A percentile compares a stretch with the other conserved stretches of the same genome.
Conservation (phyloP, 2,113 vertebrate genomes). For the Oryzias javanicus region DNA sequence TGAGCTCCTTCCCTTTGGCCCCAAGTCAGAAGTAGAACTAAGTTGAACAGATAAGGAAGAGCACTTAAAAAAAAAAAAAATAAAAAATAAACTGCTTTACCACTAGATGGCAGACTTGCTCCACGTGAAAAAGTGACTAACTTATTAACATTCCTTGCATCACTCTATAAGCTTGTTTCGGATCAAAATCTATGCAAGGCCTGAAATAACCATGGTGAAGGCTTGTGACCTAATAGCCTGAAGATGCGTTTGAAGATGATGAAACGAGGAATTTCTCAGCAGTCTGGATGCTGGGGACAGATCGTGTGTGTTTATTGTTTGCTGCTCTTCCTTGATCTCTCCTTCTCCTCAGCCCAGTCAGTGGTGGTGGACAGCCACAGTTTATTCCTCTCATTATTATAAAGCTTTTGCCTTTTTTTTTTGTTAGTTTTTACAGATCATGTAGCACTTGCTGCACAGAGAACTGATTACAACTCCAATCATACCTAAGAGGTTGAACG, state of each 20-base stretch:
- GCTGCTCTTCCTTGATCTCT: background rate
- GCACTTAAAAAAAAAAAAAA: constrained; percentile 6
- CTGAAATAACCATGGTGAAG: constrained; percentile 51
- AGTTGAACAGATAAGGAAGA: constrained; percentile 19
- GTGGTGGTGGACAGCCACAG: background rate
- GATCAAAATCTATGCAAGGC: constrained; percentile 67
- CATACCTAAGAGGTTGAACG: no score
- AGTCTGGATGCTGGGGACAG: constrained; percentile 15
- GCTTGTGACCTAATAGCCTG: constrained; percentile 38
- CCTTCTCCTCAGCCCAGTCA: background rate
- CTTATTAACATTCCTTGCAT: constrained; percentile 66
- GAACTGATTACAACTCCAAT: no score
- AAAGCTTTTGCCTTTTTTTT: no score
- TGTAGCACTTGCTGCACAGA: no score
- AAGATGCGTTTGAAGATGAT: constrained; percentile 53
- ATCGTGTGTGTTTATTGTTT: constrained; percentile 1
- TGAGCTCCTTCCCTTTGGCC: constrained; percentile 85
- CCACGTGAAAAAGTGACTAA: constrained; percentile 1
- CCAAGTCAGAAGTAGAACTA: constrained; percentile 93
- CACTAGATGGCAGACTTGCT: constrained; percentile 60
- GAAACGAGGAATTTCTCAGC: constrained; percentile 34
- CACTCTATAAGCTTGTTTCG: constrained; percentile 55
- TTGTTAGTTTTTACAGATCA: no score
- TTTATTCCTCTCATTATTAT: background rate
- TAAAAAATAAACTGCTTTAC: constrained; percentile 7